Conservation (phyloP, 2,797 vertebrate genomes). For the Leptodactylus fallax region DNA sequence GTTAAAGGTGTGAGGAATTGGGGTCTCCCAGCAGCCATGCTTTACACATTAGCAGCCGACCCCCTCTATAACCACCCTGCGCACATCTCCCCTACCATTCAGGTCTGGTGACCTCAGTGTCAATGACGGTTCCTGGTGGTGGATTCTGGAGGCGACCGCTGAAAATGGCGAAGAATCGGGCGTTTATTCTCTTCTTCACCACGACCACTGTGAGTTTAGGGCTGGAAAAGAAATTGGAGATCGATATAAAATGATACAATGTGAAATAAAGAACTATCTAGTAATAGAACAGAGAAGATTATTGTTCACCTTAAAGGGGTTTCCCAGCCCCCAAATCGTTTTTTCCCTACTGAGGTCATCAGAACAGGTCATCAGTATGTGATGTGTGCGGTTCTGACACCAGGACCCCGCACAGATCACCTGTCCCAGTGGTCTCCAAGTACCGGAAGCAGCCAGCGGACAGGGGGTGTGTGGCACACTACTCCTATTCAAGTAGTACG, state of each 20-base stretch:
- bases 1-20: not conserved
- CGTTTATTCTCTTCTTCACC: slow-evolving; percentile 90
- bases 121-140: slow-evolving; percentile 90
- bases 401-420: too few species aligned
- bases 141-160: slow-evolving; percentile 83
- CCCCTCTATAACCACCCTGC: not conserved
- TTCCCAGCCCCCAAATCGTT: too few species aligned
- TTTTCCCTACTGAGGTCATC: too few species aligned
- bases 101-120: slow-evolving; percentile 88
- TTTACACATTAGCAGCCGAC: not conserved
- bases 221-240: slow-evolving; percentile 70
- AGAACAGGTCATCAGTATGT: too few species aligned
- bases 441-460: too few species aligned
- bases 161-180: slow-evolving; percentile 84
- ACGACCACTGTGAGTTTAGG: slow-evolving; percentile 91
- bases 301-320: too few species aligned
- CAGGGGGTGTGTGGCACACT: too few species aligned
- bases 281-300: too few species aligned
- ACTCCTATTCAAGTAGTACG: too few species aligned
- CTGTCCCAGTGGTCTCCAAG: too few species aligned
- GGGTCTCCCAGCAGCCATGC: not conserved
- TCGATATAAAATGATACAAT: not conserved
- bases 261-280: too few species aligned
- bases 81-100: slow-evolving; percentile 84
- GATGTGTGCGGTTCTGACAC: too few species aligned